Conservation (phyloP, 2,888 invertebrate genomes). For the Lasioglossum oenotherae region DNA sequence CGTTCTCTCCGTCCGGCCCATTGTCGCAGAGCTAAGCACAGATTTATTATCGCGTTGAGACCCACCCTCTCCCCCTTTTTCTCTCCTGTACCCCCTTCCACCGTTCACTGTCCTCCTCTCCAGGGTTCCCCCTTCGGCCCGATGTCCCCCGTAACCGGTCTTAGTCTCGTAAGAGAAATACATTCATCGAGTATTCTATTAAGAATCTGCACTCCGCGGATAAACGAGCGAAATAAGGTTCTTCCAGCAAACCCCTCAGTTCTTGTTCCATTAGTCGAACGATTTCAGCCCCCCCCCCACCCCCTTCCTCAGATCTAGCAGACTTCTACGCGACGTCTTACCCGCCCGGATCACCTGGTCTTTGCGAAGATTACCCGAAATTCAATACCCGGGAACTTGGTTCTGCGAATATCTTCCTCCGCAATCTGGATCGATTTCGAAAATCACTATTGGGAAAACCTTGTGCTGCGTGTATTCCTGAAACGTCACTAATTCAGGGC, state of each 20-base stretch:
- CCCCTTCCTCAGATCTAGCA: conserved; percentile 33
- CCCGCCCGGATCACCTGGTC: conserved; percentile 54
- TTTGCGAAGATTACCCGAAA: conserved; percentile 55
- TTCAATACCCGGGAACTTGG: conserved; percentile 20
- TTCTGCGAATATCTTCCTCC: conserved; percentile 2
- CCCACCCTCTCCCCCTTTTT: conserved; percentile 51
- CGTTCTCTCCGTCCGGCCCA: conserved; percentile 74
- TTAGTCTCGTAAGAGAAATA: conserved; percentile 79
- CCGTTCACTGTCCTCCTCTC: conserved; percentile 35
- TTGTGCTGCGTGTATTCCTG: background rate
- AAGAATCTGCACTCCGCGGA: conserved; percentile 79
- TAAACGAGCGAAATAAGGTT: conserved; percentile 77
- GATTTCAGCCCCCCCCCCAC: conserved; percentile 60
- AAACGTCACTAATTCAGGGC: no score
- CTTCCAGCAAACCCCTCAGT: conserved; percentile 52
- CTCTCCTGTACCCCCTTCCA: conserved; percentile 21
- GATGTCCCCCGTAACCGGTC: conserved; percentile 67
- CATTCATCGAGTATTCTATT: conserved; percentile 82
- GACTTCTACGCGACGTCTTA: conserved; percentile 48
- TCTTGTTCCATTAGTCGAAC: conserved; percentile 74
- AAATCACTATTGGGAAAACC: background rate
- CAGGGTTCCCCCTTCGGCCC: conserved; percentile 39
- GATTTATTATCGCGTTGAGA: conserved; percentile 80
- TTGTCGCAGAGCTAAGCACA: conserved; percentile 80
- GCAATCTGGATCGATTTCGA: background rate